Conservation (phyloP, 1,140 invertebrate species). For the Maniola jurtina region DNA sequence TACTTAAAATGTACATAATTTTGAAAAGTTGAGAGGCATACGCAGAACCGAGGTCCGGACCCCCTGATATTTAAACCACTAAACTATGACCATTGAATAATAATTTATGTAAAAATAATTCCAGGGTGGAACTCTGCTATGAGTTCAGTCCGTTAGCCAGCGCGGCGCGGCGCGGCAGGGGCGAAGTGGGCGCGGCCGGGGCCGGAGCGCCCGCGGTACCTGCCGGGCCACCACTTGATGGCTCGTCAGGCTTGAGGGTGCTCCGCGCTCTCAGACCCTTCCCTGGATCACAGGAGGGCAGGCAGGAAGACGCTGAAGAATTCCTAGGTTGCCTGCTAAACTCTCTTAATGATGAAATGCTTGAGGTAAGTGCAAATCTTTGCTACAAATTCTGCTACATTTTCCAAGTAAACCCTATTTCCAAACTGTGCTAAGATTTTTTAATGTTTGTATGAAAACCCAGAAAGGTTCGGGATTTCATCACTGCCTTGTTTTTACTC, state of each 20-base stretch:
- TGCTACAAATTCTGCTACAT: background rate
- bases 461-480: too few species aligned
- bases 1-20: too few species aligned
- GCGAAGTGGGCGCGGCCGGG: conserved; percentile 30
- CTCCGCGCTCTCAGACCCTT: conserved; percentile 85
- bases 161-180: conserved; percentile 30
- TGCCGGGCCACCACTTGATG: conserved; percentile 87
- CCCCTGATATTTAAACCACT: background rate
- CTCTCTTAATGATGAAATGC: conserved; percentile 97
- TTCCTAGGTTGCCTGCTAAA: conserved; percentile 95
- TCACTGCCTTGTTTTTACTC: too few species aligned
- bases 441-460: background rate
- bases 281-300: conserved; percentile 85
- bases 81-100: background rate
- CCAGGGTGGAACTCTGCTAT: conserved; percentile 81
- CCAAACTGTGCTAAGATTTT: background rate
- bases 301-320: conserved; percentile 97
- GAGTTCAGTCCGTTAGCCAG: conserved; percentile 83
- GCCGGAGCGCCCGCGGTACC: conserved; percentile 42
- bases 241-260: conserved; percentile 89
- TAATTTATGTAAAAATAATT: conserved; percentile 1
- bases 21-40: too few species aligned
- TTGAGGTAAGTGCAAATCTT: conserved; percentile 82
- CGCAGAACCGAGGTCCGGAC: background rate
- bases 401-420: too few species aligned